Conservation (phyloP, 2,113 vertebrate species). For the Pristiophorus japonicus region DNA sequence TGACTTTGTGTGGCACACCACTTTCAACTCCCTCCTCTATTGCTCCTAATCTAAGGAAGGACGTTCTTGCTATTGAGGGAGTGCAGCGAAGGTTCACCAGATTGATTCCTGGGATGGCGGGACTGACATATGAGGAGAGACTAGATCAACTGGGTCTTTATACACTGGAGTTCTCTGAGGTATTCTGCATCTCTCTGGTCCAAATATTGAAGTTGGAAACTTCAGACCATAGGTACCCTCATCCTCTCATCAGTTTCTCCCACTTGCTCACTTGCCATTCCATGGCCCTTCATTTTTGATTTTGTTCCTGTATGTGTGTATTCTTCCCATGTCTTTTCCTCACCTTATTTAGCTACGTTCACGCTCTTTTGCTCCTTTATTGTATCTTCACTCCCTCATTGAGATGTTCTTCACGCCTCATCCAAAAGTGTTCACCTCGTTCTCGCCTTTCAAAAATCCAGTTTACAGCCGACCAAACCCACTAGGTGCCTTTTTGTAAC, state of each 20-base stretch:
- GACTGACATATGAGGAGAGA: too few relatives aligned
- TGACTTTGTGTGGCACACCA: background rate
- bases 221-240: background rate
- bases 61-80: too few relatives aligned
- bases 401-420: background rate
- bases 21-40: background rate
- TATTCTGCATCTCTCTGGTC: background rate
- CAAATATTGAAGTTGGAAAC: background rate
- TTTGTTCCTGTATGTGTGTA: background rate
- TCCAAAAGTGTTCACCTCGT: background rate
- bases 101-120: too few relatives aligned
- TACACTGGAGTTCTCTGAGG: too few relatives aligned
- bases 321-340: background rate
- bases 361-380: background rate
- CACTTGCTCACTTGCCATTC: background rate
- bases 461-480: background rate
- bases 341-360: background rate
- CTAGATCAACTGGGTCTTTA: too few relatives aligned
- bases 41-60: too few relatives aligned
- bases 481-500: background rate
- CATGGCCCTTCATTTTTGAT: background rate
- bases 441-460: background rate
- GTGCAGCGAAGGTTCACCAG: too few relatives aligned
- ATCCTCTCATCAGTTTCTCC: background rate
- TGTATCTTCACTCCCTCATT: background rate